These are phyloP conservation scores for Spondyliosoma cantharus DNA, from an alignment of 2,797 vertebrate species.

Conservation along the genomic window DNA sequence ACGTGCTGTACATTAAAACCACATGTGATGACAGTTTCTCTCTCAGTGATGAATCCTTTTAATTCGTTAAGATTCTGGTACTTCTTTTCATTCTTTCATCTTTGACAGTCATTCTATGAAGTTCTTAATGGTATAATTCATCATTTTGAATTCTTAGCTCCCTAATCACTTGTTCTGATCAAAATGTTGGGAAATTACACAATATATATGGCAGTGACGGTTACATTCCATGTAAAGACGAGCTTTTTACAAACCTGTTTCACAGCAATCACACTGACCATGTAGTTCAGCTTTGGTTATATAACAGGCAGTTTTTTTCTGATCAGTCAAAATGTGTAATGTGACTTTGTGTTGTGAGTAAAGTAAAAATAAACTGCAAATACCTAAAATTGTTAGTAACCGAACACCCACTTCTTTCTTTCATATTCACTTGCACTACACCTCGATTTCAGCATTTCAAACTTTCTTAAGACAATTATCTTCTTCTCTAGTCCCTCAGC, in stretches of 20 bases:
- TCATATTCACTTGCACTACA: conserved; percentile 25
- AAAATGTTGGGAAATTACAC: conserved; percentile 7
- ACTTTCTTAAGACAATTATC: conserved; percentile 26
- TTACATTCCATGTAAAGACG: conserved; percentile 1
- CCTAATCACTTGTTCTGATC: background rate
- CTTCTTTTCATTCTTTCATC: conserved; percentile 11
- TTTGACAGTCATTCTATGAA: conserved; percentile 20
- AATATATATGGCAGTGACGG: conserved; percentile 23
- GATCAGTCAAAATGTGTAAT: conserved; percentile 9
- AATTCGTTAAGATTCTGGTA: background rate
- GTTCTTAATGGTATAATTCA: conserved; percentile 5
- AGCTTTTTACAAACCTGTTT: conserved; percentile 13
- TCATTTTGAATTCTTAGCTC: conserved; percentile 5
- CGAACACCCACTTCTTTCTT: conserved; percentile 5
- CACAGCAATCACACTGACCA: background rate
- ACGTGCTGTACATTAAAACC: conserved; percentile 33
- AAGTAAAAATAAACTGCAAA: background rate
- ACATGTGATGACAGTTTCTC: conserved; percentile 19
- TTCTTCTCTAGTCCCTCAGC: background rate
- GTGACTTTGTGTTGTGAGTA: conserved; percentile 7
- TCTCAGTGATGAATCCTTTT: conserved; percentile 19
- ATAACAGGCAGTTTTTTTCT: background rate
- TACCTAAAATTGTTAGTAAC: background rate
- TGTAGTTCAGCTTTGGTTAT: background rate
- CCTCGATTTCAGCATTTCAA: conserved; percentile 1